These are phyloP conservation scores for Campylorhamphus procurvoides DNA, from an alignment of 2,113 vertebrate genomes.

Conservation along the genomic window DNA sequence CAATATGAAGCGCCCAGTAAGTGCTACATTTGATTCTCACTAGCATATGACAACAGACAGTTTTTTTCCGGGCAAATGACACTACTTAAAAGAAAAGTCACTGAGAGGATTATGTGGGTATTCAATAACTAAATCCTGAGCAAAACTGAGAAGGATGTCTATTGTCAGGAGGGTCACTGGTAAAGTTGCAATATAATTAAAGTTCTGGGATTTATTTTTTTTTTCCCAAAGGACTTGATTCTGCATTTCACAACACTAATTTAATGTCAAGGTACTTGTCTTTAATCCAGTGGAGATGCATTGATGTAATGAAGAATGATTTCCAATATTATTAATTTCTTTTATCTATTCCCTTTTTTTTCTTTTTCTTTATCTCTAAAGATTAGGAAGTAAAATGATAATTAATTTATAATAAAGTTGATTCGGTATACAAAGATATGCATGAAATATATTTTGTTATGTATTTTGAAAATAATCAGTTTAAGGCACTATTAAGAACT, in stretches of 20 bases:
- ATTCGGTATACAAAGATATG: slow-evolving; percentile 11
- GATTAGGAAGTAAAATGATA: slow-evolving; percentile 54
- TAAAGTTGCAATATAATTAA: slow-evolving; percentile 42
- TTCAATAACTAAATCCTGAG: slow-evolving; percentile 6
- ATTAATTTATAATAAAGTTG: slow-evolving; percentile 51
- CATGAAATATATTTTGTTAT: not conserved
- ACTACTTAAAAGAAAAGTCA: slow-evolving; percentile 4
- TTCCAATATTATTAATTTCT: slow-evolving; percentile 56
- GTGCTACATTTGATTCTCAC: not conserved
- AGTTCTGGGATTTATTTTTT: not conserved
- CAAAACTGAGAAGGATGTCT: not conserved
- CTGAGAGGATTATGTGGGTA: not conserved
- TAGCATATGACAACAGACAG: not conserved
- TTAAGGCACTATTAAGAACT: not conserved
- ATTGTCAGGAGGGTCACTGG: not conserved
- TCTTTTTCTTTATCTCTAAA: slow-evolving; percentile 41
- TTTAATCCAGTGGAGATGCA: slow-evolving; percentile 26
- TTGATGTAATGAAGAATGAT: not conserved
- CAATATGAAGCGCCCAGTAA: not conserved
- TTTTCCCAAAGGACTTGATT: not conserved
- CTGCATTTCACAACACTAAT: not conserved
- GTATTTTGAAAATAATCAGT: slow-evolving; percentile 44
- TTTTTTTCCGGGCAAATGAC: not conserved
- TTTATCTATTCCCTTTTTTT: not conserved
- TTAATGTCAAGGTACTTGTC: slow-evolving; percentile 33